Conservation (phyloP, 2,113 vertebrate species). For the Trochalopteron elliotii region DNA sequence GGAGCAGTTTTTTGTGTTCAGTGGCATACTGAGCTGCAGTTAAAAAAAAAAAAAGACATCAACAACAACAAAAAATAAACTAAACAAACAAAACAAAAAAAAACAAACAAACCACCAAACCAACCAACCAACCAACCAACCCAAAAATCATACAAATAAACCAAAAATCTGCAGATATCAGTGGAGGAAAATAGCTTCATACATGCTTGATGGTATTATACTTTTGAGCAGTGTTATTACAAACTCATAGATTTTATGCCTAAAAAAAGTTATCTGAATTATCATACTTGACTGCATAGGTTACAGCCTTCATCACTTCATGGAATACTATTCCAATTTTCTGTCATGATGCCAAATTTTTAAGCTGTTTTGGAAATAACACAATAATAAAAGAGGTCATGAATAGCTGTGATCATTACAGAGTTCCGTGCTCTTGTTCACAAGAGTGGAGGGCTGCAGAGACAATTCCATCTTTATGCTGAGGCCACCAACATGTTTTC, state of each 20-base stretch:
- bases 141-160: not conserved
- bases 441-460: not conserved
- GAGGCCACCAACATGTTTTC: not conserved
- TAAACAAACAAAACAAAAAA: not conserved
- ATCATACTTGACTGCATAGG: not conserved
- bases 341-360: not conserved
- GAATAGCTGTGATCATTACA: not conserved
- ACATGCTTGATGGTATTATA: not conserved
- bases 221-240: not conserved
- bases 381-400: not conserved
- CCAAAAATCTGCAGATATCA: not conserved
- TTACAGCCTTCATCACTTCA: not conserved
- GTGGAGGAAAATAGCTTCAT: not conserved
- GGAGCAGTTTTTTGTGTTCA: not conserved
- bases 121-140: not conserved
- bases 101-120: not conserved
- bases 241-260: not conserved
- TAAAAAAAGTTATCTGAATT: conserved; percentile 23
- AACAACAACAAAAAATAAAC: not conserved
- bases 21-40: not conserved
- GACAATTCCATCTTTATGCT: not conserved
- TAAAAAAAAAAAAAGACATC: not conserved
- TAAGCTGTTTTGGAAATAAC: conserved; percentile 1
- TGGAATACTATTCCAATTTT: not conserved
- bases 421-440: not conserved